Evolutionary conservation across 2,888 invertebrate species (phyloP).

Genomic region (Melipona beecheii): DNA sequence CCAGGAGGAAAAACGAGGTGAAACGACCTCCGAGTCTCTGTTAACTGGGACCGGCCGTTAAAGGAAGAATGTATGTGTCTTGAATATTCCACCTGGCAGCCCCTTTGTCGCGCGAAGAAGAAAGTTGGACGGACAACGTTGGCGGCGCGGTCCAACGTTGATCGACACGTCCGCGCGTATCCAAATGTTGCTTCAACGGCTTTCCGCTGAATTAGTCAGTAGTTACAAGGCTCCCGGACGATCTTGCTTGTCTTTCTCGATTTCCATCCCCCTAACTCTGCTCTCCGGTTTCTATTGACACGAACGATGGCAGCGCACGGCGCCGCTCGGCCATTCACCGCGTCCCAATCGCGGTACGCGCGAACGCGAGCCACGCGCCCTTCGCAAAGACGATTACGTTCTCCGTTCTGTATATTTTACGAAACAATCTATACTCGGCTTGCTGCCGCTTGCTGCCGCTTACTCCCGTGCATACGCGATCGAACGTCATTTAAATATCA

Average conservation of each 20-base stretch:
- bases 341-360: constrained; percentile 1
- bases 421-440: background rate
- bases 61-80: constrained; percentile 9
- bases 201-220: constrained; percentile 43
- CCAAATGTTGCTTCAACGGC: constrained; percentile 44
- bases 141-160: background rate
- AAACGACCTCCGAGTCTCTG: background rate
- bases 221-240: constrained; percentile 10
- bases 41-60: background rate
- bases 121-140: constrained; percentile 12
- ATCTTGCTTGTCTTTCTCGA: constrained; percentile 65
- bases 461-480: background rate
- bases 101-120: background rate
- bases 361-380: constrained; percentile 9
- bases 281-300: constrained; percentile 47
- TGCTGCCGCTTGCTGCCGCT: too few relatives aligned
- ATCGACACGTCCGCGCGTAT: constrained; percentile 34
- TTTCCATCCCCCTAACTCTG: constrained; percentile 37
- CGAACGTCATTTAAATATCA: constrained; percentile 3
- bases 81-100: constrained; percentile 12
- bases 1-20: constrained; percentile 1
- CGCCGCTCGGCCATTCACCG: constrained; percentile 20
- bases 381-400: constrained; percentile 23
- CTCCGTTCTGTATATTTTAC: constrained; percentile 1
- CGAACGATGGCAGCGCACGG: constrained; percentile 3